Percentiles rank a stretch among this genome's conserved stretches.
Conservation (phyloP, 37 sponge, comb jelly and placozoan genomes). For the Haliclona indistincta region DNA sequence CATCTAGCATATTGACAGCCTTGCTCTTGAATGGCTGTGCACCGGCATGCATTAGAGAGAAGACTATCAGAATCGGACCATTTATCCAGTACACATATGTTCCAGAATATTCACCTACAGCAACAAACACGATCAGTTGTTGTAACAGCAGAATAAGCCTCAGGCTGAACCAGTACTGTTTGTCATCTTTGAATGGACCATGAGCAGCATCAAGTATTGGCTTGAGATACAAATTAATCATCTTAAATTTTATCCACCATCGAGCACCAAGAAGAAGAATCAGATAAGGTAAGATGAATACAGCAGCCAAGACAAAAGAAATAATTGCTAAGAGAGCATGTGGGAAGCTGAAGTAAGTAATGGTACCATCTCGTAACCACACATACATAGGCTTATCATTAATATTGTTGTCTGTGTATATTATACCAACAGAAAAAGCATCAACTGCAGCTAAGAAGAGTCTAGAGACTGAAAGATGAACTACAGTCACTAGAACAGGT, state of each 20-base stretch:
- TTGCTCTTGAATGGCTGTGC: not conserved
- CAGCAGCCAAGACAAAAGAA: not conserved
- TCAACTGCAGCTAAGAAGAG: constrained; percentile 15
- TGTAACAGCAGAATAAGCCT: not conserved
- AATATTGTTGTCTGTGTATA: constrained; percentile 15
- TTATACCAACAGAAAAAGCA: constrained; percentile 6
- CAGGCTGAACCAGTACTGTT: not conserved
- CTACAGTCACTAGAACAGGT: constrained; percentile 39
- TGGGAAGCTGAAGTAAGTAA: not conserved
- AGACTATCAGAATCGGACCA: not conserved
- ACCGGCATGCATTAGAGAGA: not conserved
- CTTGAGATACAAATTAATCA: not conserved
- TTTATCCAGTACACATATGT: not conserved
- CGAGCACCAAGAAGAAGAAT: not conserved
- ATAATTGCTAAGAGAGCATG: not conserved
- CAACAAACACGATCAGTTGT: not conserved
- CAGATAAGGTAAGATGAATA: not conserved
- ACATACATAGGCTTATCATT: too few species aligned
- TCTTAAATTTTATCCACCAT: not conserved
- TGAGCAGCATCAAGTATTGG: not conserved
- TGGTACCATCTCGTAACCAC: not conserved
- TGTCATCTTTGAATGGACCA: not conserved
- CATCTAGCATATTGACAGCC: not conserved
- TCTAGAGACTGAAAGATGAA: constrained; percentile 32
- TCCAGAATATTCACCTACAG: not conserved